Evolutionary conservation across 2,888 invertebrate species (phyloP), one percentile per base, ranked within the genome.

Genomic region (Pheosia tremula): DNA sequence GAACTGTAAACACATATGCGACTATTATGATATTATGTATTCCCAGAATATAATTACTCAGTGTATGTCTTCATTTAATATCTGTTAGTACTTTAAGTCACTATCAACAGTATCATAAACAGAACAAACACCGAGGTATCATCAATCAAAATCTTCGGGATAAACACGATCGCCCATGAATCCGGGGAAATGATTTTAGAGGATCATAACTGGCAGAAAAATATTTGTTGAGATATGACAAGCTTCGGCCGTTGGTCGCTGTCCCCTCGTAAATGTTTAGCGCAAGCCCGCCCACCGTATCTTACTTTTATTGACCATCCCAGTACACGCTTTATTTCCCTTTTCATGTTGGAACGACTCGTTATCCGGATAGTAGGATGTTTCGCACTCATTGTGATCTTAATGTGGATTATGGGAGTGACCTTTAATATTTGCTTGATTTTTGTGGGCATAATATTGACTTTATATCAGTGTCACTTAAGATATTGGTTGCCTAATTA

Each of bases 251-350:
- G 37, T 53, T 24, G 53, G 36, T 37, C 53, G 37, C 50, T 24
- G 24, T 24, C 36, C 59, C 57, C 58, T 58, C 78, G 71, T 80
- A 80, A 81, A 80, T 79, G 80, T 80, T 78, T 74, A 72, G 77
- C 63, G 70, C 59, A 56, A 65, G 61, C 59, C 72, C 72, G 58
- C 75, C 79, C 72, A 66, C 67, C 74, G 72, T 74, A 77, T 77
- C 75, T 78, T 64, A 64, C 60, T 63, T 78, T 78, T 80, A 80
- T 78, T 71, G 69, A 59, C 62, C 61, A 62, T 71, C 65, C 61
- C 57, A 64, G 62, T 47, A 24, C 52, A 36, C 53, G 39, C 68
- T 75, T 78, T 77, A 76, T 75, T 69, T 67, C 66, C 66, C 66
- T 58, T 62, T 58, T 61, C 58, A 62, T 54, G 66, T 60, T 63